A percentile compares a stretch with the other conserved stretches of the same genome.
Evolutionary conservation across 2,113 vertebrate species (phyloP).

Genomic region (Motacilla tschutschensis): DNA sequence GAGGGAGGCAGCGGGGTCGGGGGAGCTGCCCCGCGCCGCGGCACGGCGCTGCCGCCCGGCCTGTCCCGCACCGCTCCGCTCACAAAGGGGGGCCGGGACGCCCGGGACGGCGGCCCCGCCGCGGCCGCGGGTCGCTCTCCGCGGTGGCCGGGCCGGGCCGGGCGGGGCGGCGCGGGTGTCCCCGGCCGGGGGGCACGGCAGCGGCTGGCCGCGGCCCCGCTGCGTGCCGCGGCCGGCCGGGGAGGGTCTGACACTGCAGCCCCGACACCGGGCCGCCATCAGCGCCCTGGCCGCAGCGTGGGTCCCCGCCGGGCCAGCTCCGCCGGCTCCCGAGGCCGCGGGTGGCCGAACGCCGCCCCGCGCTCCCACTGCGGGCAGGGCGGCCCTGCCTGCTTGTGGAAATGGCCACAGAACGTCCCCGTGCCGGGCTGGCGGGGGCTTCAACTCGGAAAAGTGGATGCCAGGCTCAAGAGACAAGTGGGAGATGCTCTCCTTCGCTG

Average conservation of each 20-base stretch:
- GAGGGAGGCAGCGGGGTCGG: too few species aligned
- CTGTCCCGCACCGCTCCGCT: too few species aligned
- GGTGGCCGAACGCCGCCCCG: not conserved
- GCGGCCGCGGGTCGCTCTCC: too few species aligned
- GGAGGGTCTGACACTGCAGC: not conserved
- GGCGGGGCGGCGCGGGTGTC: too few species aligned
- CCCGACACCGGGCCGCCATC: not conserved
- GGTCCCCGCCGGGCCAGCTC: not conserved
- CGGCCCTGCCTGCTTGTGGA: not conserved
- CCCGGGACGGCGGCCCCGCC: too few species aligned
- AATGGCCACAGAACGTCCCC: not conserved
- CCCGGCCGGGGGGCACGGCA: too few species aligned
- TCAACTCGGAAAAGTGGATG: not conserved
- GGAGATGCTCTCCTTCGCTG: not conserved
- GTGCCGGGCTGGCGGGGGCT: not conserved
- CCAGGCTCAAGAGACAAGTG: not conserved
- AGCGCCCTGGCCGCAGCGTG: not conserved
- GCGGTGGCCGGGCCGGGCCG: too few species aligned
- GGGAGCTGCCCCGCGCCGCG: too few species aligned
- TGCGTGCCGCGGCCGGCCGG: not conserved
- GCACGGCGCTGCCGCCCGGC: too few species aligned
- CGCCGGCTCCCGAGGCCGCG: not conserved
- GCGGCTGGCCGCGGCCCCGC: too few species aligned
- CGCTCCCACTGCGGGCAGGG: not conserved
- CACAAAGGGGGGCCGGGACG: too few species aligned